These are phyloP conservation scores for Zaprionus inermis DNA, from an alignment of 1,140 invertebrate species.

Conservation along the genomic window DNA sequence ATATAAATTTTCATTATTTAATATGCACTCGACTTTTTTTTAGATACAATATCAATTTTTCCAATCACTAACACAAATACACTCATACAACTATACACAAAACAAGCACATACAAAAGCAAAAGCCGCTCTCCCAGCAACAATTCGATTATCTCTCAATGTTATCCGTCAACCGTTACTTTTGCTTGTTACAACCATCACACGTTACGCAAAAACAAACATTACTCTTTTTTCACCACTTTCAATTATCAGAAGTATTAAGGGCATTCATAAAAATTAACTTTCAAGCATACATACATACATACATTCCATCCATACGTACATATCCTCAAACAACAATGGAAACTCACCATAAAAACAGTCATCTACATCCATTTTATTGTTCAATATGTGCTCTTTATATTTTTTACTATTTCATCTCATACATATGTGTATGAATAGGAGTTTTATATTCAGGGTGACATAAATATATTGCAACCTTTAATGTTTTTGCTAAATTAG, in stretches of 20 bases:
- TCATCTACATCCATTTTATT: conserved; percentile 49
- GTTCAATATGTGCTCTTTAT: conserved; percentile 7
- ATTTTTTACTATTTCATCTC: conserved; percentile 17
- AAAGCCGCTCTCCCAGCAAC: background rate
- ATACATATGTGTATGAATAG: background rate
- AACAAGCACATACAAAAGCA: background rate
- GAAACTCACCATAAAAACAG: conserved; percentile 42
- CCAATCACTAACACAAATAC: background rate
- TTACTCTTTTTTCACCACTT: too few relatives aligned
- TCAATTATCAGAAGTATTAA: too few relatives aligned
- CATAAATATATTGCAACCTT: background rate
- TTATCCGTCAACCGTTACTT: background rate
- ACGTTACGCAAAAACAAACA: background rate
- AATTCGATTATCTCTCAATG: background rate
- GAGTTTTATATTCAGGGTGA: background rate
- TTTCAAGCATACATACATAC: background rate
- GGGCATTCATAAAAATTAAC: too few relatives aligned
- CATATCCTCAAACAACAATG: background rate
- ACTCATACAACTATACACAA: background rate
- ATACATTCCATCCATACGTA: background rate
- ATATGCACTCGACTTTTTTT: background rate
- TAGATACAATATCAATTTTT: background rate
- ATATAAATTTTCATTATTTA: conserved; percentile 3
- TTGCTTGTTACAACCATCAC: background rate
- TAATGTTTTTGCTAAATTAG: background rate